Base-by-base conservation (phyloP, 2,888 invertebrate genomes). In the Belgica antarctica region DNA sequence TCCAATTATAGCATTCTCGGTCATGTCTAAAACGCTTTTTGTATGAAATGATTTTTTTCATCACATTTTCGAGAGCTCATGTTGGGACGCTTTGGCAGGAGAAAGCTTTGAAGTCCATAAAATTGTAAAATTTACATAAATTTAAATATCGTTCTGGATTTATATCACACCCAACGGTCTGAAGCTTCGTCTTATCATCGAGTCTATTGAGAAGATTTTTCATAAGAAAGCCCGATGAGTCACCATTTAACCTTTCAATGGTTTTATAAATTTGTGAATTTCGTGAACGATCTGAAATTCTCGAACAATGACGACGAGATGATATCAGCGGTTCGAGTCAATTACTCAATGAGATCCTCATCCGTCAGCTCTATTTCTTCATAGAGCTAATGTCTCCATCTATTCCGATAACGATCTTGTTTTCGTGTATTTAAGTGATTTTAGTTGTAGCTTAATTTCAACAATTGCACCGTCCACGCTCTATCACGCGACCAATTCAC, bases 401-500 rank as follows among this genome's bases (percentile, higher is more conserved):
- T 15, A 41, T 10, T n/a, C 41, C 22, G 52, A 52, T 52, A 52
- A 52, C 22, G n/a, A 52, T 52, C 52, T 52, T 52, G n/a, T n/a
- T 15, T n/a, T 52, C 52, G 52, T 52, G 52, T 52, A 31, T 19
- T n/a, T 62, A 1, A 7, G 27, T 28, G 17, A 31, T 31, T 61
- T 10, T 31, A 62, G 4, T 62, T 22, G 52, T 52, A n/a, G n/a
- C n/a, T 62, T 28, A 31, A 62, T 10, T 31, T 24, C 27, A 59
- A 59, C 22, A 12, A 15, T 31, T 15, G 19, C 31, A 22, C 10
- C 62, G 31, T 10, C 62, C 62, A 62, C 62, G 31, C 62, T 62
- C 31, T 31, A 62, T 62, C 62, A 62, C 62, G 62, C 62, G 31
- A 62, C 31, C 31, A 24, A 59, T 59, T 59, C 25, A 22, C 27